Evolutionary conservation across 2,113 vertebrate species (phyloP), one percentile per base, ranked within the genome.

Genomic region (Grallaria varia): DNA sequence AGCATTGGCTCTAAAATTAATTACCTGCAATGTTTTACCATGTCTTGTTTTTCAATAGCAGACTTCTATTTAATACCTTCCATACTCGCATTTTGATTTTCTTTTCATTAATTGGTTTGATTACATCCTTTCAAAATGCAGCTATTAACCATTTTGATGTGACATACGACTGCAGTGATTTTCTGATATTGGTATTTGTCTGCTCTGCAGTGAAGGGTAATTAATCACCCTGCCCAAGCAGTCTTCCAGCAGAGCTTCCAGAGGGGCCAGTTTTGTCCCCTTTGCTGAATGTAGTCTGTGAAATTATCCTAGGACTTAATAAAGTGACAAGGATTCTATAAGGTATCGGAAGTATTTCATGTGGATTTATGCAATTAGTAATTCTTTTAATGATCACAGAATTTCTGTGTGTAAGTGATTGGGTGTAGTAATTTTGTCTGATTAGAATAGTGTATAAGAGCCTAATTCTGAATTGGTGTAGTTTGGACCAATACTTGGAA

Each of bases 91-190:
- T 77, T 89, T 96, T 81, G 14, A 67, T 95, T 96, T 85, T 97
- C 74, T 94, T 93, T 95, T 63, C 33, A 79, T 95, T 96, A 95
- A 94, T 93, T 96, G n/a, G 80, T 95, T 96, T 78, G 62, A 96
- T 97, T 94, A 84, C 78, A 78, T 89, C 47, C 89, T 95, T 93
- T 87, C 92, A 89, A 74, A 93, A 95, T 93, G 68, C 27, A 69
- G 37, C 96, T 87, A 87, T 95, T 94, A 95, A 93, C 86, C 55
- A 72, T 58, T 71, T 64, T 94, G 67, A 66, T 92, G 52, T 91
- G 86, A 88, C 89, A 81, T 79, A 66, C 80, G 84, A 93, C 88
- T 96, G 60, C 84, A 80, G 72, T 88, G 90, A 91, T 93, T 94
- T 97, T 84, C 83, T 72, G 75, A 84, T 74, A 90, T 66, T 62